A percentile compares a stretch with the other conserved stretches of the same genome.
phyloP scores from a whole-genome alignment of 2,113 vertebrate species.

The Pontoporia blainvillei region DNA sequence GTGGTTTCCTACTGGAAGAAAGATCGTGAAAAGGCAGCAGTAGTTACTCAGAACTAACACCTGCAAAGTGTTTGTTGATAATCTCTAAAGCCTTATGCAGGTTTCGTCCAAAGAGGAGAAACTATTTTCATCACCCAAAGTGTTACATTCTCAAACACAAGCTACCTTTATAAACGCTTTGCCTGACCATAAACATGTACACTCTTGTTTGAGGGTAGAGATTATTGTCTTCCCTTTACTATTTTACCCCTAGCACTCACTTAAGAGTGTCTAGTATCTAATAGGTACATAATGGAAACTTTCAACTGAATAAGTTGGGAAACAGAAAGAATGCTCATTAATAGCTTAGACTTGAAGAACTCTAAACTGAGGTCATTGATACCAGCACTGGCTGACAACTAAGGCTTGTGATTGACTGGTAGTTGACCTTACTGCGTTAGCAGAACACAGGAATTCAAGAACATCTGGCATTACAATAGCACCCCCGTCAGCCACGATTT shows the following conservation, averaged over 20 bases:
- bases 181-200: background rate
- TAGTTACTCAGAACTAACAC: background rate
- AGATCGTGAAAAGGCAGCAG: background rate
- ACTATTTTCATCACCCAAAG: constrained; percentile 27
- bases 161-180: constrained; percentile 56
- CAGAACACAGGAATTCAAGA: background rate
- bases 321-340: background rate
- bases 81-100: constrained; percentile 51
- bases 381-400: background rate
- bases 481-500: background rate
- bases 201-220: background rate
- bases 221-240: background rate
- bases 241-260: background rate
- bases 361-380: background rate
- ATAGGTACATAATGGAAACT: background rate
- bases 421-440: background rate
- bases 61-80: background rate
- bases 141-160: constrained; percentile 35
- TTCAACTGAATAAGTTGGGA: background rate
- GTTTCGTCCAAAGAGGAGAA: constrained; percentile 55
- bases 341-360: background rate
- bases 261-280: background rate
- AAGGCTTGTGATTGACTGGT: background rate
- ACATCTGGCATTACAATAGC: background rate
- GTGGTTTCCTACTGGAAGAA: constrained; percentile 12